These are phyloP conservation scores for Ctenodactylus gundi DNA, from an alignment of 2,113 vertebrate species.

Conservation along the genomic window DNA sequence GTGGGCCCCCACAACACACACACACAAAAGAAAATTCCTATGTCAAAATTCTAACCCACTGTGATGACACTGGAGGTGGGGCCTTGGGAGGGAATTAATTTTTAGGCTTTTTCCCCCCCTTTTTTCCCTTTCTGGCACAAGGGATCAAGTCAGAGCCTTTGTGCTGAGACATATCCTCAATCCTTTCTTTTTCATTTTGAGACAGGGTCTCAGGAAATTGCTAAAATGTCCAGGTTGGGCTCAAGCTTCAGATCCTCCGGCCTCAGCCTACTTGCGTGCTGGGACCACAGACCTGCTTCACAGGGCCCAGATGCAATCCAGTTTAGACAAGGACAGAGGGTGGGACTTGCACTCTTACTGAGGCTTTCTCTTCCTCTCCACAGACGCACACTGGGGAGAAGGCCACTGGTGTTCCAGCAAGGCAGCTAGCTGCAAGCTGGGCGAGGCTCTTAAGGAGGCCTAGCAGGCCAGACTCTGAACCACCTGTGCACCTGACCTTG, in stretches of 20 bases:
- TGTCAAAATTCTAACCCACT: neutral
- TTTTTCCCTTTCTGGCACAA: too few species aligned
- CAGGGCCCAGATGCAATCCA: too few species aligned
- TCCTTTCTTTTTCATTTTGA: too few species aligned
- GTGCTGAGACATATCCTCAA: too few species aligned
- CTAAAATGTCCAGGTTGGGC: too few species aligned
- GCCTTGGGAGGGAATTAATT: neutral
- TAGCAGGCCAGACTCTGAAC: neutral
- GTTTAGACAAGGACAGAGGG: neutral
- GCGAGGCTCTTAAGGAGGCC: neutral
- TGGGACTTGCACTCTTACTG: neutral
- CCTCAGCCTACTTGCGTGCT: too few species aligned
- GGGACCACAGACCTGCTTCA: too few species aligned
- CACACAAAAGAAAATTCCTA: too few species aligned
- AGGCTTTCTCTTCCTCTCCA: neutral
- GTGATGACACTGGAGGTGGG: neutral
- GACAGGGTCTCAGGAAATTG: too few species aligned
- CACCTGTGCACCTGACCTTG: neutral
- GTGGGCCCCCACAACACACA: neutral
- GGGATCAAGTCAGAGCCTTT: too few species aligned
- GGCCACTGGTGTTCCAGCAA: neutral
- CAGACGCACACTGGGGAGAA: neutral
- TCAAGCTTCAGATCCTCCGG: too few species aligned
- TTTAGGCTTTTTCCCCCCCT: too few species aligned
- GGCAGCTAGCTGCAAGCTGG: neutral